Conservation (phyloP, 2,888 invertebrate species). For the Napeogenes sylphis region DNA sequence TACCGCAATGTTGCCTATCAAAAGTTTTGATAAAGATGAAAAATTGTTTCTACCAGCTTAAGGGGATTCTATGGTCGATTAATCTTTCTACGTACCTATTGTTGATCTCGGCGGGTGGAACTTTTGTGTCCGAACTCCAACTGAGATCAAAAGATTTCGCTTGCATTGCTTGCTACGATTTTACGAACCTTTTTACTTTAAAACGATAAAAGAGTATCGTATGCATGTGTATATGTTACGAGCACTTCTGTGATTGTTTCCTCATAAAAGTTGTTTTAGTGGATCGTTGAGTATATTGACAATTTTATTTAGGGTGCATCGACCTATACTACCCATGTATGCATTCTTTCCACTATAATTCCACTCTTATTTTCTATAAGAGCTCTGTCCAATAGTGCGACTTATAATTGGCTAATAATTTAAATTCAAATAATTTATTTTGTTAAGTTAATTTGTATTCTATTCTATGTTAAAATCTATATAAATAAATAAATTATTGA, state of each 20-base stretch:
- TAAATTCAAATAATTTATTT: no score
- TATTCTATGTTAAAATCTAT: no score
- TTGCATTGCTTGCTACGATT: constrained; percentile 58
- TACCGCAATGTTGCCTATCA: constrained; percentile 47
- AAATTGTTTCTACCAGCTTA: constrained; percentile 68
- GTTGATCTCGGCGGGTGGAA: constrained; percentile 62
- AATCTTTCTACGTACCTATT: constrained; percentile 72
- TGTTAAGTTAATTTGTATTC: no score
- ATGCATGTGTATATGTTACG: constrained; percentile 13
- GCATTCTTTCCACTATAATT: no score
- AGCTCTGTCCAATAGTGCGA: no score
- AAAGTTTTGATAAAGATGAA: constrained; percentile 74
- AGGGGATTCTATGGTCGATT: constrained; percentile 70
- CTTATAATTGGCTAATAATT: no score
- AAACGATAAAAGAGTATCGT: constrained; percentile 14
- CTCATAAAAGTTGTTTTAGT: neutral
- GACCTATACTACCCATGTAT: no score
- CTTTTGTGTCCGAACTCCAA: constrained; percentile 67
- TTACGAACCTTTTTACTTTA: constrained; percentile 32
- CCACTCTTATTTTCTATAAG: no score
- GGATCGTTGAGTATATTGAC: constrained; percentile 1
- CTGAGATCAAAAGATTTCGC: constrained; percentile 61
- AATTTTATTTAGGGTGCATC: neutral
- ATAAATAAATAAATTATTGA: no score
- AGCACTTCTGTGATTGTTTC: constrained; percentile 4